Evolutionary conservation across 2,797 vertebrate species (phyloP).

Genomic region (Centroberyx gerrardi): DNA sequence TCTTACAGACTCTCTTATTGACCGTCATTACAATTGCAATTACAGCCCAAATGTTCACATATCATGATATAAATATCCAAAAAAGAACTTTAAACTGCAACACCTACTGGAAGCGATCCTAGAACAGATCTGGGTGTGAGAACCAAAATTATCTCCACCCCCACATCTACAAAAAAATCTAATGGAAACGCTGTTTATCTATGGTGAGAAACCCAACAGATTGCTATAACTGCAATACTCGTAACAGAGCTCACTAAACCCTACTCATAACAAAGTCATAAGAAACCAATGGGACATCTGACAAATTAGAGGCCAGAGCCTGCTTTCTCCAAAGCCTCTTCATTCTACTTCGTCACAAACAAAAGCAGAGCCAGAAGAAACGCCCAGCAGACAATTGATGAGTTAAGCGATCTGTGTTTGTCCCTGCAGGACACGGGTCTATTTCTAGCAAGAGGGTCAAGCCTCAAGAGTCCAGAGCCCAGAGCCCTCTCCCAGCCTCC

Average conservation of each 20-base stretch:
- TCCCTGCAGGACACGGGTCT: constrained; percentile 49
- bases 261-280: not conserved
- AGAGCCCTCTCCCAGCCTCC: constrained; percentile 19
- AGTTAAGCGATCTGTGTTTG: constrained; percentile 50
- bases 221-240: constrained; percentile 14
- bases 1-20: not conserved
- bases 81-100: not conserved
- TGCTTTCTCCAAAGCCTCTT: not conserved
- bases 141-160: constrained; percentile 35
- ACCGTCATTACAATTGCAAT: not conserved
- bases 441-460: constrained; percentile 44
- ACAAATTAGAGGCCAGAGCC: not conserved
- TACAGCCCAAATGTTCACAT: not conserved
- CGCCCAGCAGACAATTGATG: constrained; percentile 15
- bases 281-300: not conserved
- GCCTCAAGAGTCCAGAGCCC: constrained; percentile 51
- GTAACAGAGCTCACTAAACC: not conserved
- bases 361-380: constrained; percentile 1
- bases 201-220: constrained; percentile 19
- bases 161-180: constrained; percentile 17
- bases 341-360: not conserved
- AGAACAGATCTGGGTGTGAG: constrained; percentile 10
- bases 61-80: constrained; percentile 1
- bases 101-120: constrained; percentile 36
- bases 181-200: constrained; percentile 19